These are phyloP conservation scores for Ramazzottius varieornatus DNA, from an alignment of 2,888 invertebrate species.

Conservation along the genomic window DNA sequence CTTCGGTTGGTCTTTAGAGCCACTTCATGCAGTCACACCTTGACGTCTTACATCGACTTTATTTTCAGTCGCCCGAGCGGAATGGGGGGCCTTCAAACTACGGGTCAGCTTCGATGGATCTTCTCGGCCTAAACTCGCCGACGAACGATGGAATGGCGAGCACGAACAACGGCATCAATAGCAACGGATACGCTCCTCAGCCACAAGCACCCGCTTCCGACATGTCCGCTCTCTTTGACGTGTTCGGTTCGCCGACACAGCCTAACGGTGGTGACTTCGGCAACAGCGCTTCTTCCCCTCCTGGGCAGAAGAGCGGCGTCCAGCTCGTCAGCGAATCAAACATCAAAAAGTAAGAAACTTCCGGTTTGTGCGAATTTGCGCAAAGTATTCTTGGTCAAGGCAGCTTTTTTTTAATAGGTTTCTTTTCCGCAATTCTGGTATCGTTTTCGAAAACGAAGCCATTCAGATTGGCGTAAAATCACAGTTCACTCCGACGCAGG, in stretches of 20 bases:
- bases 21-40: background rate
- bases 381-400: background rate
- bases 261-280: too few species aligned
- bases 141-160: background rate
- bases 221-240: background rate
- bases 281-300: too few species aligned
- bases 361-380: too few species aligned
- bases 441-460: conserved; percentile 86
- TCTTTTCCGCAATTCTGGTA: conserved; percentile 88
- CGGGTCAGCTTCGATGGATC: conserved; percentile 1
- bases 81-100: too few species aligned
- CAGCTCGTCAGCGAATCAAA: background rate
- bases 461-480: conserved; percentile 94
- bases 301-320: background rate
- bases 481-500: conserved; percentile 54
- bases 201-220: background rate
- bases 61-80: background rate
- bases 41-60: background rate
- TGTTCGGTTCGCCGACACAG: background rate
- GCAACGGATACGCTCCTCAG: background rate
- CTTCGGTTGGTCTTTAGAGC: background rate
- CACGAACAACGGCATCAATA: too few species aligned
- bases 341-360: background rate
- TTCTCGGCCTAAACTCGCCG: background rate
- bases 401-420: conserved; percentile 30